Evolutionary conservation across 2,888 invertebrate species (phyloP).

Genomic region (Drosophila neotestacea): DNA sequence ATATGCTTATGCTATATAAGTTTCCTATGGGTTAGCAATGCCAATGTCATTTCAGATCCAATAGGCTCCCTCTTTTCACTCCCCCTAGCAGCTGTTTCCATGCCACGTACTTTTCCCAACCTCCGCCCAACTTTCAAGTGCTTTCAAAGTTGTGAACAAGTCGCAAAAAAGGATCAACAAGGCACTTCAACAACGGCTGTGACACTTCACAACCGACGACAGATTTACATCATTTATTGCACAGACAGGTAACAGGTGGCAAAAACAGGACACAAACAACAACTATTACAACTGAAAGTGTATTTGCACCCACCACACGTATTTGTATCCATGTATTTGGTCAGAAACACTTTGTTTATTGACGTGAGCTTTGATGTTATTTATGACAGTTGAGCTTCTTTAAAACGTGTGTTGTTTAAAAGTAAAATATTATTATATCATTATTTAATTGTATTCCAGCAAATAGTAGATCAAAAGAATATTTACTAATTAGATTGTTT

Average conservation of each 20-base stretch:
- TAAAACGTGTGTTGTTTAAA: too few species aligned
- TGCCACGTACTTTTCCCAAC: constrained; percentile 12
- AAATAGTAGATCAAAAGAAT: too few species aligned
- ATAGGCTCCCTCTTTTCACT: constrained; percentile 35
- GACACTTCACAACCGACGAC: constrained; percentile 65
- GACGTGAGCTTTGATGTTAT: neutral
- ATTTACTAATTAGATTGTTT: too few species aligned
- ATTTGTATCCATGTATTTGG: neutral
- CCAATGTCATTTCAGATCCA: constrained; percentile 30
- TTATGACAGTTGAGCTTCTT: neutral
- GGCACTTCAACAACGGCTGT: constrained; percentile 60
- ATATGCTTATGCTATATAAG: constrained; percentile 40
- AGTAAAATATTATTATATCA: too few species aligned
- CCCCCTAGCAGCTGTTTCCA: constrained; percentile 57
- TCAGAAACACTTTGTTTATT: neutral
- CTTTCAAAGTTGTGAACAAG: constrained; percentile 64
- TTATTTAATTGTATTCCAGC: too few species aligned
- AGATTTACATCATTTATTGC: constrained; percentile 78
- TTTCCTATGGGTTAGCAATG: constrained; percentile 31
- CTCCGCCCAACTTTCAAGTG: constrained; percentile 30
- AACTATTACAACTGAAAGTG: constrained; percentile 21
- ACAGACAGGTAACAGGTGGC: constrained; percentile 63
- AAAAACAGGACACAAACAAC: constrained; percentile 22
- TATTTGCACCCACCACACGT: neutral
- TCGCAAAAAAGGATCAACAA: constrained; percentile 63